Evolutionary conservation across 2,797 vertebrate species (phyloP).

Genomic region (Coregonus suidteri): DNA sequence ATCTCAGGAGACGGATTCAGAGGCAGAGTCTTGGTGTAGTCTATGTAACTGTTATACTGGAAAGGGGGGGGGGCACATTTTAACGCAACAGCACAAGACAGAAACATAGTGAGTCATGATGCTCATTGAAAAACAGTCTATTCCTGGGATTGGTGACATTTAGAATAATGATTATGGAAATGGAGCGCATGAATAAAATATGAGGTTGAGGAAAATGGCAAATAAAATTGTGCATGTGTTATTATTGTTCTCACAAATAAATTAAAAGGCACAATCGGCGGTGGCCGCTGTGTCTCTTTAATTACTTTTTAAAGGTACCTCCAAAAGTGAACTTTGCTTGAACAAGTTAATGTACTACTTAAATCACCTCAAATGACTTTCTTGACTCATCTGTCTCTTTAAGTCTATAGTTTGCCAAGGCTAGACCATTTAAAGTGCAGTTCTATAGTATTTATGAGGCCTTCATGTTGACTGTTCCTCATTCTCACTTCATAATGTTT

Average conservation of each 20-base stretch:
- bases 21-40: constrained; percentile 84
- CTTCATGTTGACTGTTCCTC: background rate
- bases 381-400: background rate
- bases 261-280: constrained; percentile 65
- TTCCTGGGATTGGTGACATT: constrained; percentile 79
- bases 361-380: background rate
- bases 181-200: constrained; percentile 81
- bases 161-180: constrained; percentile 83
- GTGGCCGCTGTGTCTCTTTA: constrained; percentile 67
- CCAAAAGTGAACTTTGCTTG: background rate
- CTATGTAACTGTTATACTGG: constrained; percentile 82
- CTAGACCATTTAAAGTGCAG: background rate
- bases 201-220: constrained; percentile 70
- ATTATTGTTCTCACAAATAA: constrained; percentile 74
- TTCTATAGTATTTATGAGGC: background rate
- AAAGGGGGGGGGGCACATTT: constrained; percentile 5
- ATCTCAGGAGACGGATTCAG: constrained; percentile 84
- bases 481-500: background rate
- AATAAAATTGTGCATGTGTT: constrained; percentile 74
- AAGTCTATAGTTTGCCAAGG: background rate
- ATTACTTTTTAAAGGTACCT: constrained; percentile 62
- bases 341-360: background rate
- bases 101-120: constrained; percentile 59
- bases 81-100: constrained; percentile 46
- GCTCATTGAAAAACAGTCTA: constrained; percentile 70